phyloP scores from a whole-genome alignment of 1,140 invertebrate genomes.

The Apis cerana region DNA sequence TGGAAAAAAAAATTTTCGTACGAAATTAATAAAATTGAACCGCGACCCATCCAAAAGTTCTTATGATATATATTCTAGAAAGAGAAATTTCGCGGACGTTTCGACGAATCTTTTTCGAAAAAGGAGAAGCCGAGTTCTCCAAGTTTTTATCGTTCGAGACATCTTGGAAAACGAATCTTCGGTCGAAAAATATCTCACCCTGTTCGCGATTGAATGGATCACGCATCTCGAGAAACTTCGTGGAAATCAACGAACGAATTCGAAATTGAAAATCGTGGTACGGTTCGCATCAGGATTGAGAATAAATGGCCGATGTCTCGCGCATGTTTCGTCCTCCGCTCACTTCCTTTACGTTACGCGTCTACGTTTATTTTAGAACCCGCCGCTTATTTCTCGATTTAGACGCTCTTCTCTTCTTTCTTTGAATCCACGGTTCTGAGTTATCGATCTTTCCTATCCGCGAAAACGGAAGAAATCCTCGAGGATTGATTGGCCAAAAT shows the following conservation, averaged over 20 bases:
- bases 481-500: too few species aligned
- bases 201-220: not conserved
- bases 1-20: not conserved
- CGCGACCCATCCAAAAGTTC: too few species aligned
- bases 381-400: conserved; percentile 51
- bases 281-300: conserved; percentile 5
- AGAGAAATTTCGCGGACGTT: too few species aligned
- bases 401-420: conserved; percentile 23
- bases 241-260: not conserved
- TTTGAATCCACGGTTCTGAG: conserved; percentile 3
- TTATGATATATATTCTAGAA: too few species aligned
- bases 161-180: too few species aligned
- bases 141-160: too few species aligned
- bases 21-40: too few species aligned
- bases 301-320: conserved; percentile 48
- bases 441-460: not conserved
- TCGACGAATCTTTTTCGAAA: too few species aligned
- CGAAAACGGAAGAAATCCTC: too few species aligned
- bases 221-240: not conserved
- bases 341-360: conserved; percentile 42
- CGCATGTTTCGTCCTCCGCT: conserved; percentile 17
- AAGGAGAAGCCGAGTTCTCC: too few species aligned
- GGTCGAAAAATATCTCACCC: too few species aligned
- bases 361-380: conserved; percentile 47
- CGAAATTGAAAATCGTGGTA: conserved; percentile 2